A percentile compares a stretch with the other conserved stretches of the same genome.
Conservation (phyloP, 2,113 vertebrate genomes). For the Upupa epops region DNA sequence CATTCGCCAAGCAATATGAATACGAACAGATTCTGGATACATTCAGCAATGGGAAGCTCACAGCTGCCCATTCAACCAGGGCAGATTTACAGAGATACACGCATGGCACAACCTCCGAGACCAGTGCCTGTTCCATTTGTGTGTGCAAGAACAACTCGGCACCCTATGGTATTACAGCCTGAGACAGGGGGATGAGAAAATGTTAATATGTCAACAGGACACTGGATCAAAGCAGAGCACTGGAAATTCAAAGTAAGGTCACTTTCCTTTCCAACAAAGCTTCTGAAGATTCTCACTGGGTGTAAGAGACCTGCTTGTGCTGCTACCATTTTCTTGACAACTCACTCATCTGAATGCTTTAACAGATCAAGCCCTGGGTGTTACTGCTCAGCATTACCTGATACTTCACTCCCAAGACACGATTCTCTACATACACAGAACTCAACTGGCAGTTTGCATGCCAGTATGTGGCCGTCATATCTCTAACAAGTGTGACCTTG, state of each 20-base stretch:
- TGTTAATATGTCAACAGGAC: background rate
- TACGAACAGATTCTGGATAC: background rate
- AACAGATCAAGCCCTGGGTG: background rate
- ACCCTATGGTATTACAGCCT: accelerated
- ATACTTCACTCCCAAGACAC: background rate
- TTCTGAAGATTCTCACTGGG: background rate
- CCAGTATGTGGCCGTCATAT: background rate
- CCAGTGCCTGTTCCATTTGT: background rate
- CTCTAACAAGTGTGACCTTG: background rate
- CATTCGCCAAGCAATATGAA: background rate
- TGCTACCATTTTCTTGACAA: background rate
- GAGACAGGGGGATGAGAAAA: background rate
- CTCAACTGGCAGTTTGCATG: background rate
- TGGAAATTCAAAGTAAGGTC: background rate
- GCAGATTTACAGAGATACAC: background rate
- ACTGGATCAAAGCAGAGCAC: background rate
- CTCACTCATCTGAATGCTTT: background rate
- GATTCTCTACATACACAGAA: background rate
- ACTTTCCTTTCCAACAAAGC: background rate
- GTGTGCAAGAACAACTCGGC: background rate
- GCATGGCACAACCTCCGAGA: background rate
- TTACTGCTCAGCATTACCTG: background rate
- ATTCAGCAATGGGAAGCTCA: background rate
- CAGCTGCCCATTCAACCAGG: background rate
- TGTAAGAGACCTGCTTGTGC: background rate